Evolutionary conservation across 1,140 invertebrate genomes (phyloP).

Genomic region (Drosophila burlai): DNA sequence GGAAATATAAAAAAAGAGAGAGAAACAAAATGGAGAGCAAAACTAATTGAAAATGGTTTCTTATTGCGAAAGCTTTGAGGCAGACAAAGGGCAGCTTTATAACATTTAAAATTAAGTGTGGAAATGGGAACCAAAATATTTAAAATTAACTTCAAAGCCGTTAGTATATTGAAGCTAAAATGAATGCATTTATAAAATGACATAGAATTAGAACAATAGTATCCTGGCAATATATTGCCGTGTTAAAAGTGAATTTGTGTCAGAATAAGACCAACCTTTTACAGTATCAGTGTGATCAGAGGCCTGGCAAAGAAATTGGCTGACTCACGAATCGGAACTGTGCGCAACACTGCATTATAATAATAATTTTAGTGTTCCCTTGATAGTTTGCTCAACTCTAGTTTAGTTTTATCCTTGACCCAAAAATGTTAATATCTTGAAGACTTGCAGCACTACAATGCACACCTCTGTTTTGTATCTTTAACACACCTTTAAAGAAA

Average conservation of each 20-base stretch:
- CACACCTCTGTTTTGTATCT: conserved; percentile 1
- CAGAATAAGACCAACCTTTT: background rate
- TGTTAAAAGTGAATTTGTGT: no score
- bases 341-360: background rate
- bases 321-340: background rate
- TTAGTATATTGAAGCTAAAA: no score
- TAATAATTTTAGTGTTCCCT: background rate
- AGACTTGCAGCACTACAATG: background rate
- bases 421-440: conserved; percentile 1
- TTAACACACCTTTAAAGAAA: conserved; percentile 4
- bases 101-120: background rate
- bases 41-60: conserved; percentile 67
- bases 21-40: conserved; percentile 63
- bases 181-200: no score
- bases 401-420: conserved; percentile 8
- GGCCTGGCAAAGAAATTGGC: background rate
- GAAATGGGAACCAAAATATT: background rate
- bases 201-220: no score
- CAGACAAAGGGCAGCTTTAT: background rate
- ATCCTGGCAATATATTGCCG: no score
- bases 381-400: background rate
- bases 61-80: conserved; percentile 9
- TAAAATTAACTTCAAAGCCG: no score
- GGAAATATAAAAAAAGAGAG: conserved; percentile 21
- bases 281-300: no score